These are phyloP conservation scores for Meghimatium bilineatum DNA, from an alignment of 2,888 invertebrate species.

Conservation along the genomic window DNA sequence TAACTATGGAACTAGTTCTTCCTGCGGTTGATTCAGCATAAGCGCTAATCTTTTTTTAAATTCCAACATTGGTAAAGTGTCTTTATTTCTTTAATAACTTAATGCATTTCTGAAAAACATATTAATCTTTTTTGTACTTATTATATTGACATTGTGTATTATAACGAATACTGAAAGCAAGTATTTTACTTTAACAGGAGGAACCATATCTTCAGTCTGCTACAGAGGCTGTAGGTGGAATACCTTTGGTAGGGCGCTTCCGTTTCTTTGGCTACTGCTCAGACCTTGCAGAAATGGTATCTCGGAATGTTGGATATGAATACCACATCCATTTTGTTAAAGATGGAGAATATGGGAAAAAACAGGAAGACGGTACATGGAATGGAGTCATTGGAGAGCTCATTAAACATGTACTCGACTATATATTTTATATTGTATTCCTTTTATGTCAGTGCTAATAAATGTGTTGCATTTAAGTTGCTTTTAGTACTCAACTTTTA, in stretches of 20 bases:
- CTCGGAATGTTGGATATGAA: conserved; percentile 88
- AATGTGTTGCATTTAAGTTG: background rate
- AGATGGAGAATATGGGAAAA: conserved; percentile 88
- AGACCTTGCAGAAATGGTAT: conserved; percentile 89
- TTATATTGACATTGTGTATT: no score
- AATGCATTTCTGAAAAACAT: no score
- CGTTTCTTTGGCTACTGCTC: conserved; percentile 87
- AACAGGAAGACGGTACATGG: conserved; percentile 68
- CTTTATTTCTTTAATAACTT: no score
- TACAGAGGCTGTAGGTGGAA: conserved; percentile 34
- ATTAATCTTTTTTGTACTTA: no score
- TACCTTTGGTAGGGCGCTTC: conserved; percentile 48
- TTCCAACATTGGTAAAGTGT: no score
- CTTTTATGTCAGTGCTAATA: background rate
- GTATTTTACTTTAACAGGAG: conserved; percentile 48
- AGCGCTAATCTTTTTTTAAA: no score
- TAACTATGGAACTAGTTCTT: no score
- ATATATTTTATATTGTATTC: background rate
- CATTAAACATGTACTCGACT: conserved; percentile 61
- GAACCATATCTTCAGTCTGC: conserved; percentile 50
- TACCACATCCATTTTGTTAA: conserved; percentile 90
- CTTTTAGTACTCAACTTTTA: background rate
- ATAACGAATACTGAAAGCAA: no score
- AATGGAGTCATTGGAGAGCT: conserved; percentile 75
- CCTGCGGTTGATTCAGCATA: no score